Conservation (phyloP, 2,113 vertebrate genomes). For the Pitta sordida region DNA sequence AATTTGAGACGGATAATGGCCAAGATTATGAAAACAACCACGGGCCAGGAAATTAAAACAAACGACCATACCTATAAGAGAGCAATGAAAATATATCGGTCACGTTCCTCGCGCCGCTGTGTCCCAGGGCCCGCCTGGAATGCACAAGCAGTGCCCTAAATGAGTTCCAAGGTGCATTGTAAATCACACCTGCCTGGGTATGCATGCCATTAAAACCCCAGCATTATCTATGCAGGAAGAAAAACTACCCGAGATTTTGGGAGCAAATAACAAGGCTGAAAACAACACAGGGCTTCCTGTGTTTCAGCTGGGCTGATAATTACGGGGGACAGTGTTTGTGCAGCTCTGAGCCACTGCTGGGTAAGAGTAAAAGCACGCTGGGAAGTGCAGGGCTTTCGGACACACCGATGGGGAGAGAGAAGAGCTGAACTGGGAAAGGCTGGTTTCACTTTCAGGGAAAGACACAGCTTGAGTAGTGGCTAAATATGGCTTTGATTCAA, state of each 20-base stretch:
- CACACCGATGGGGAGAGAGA: accelerated
- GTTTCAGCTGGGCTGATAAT: background rate
- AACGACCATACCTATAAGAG: slow-evolving; percentile 88
- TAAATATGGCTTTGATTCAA: background rate
- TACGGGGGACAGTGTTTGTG: background rate
- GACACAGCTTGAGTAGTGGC: background rate
- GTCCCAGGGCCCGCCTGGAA: slow-evolving; percentile 13
- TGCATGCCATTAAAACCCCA: background rate
- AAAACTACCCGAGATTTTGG: background rate
- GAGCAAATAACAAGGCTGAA: background rate
- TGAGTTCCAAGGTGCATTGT: background rate
- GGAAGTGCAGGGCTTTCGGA: background rate
- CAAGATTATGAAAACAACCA: slow-evolving; percentile 91
- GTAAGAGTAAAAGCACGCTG: background rate
- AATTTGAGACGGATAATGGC: slow-evolving; percentile 87
- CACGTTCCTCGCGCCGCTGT: background rate
- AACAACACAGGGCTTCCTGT: background rate
- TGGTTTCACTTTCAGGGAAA: background rate
- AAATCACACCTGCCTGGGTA: background rate
- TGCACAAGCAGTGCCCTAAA: background rate
- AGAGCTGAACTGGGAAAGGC: background rate
- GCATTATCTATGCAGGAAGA: background rate
- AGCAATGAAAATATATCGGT: slow-evolving; percentile 56
- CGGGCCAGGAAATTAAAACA: slow-evolving; percentile 87
- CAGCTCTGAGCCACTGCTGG: background rate